A percentile compares a stretch with the other conserved stretches of the same genome.
phyloP scores from a whole-genome alignment of 2,888 invertebrate genomes.

The Dasypogon diadema region DNA sequence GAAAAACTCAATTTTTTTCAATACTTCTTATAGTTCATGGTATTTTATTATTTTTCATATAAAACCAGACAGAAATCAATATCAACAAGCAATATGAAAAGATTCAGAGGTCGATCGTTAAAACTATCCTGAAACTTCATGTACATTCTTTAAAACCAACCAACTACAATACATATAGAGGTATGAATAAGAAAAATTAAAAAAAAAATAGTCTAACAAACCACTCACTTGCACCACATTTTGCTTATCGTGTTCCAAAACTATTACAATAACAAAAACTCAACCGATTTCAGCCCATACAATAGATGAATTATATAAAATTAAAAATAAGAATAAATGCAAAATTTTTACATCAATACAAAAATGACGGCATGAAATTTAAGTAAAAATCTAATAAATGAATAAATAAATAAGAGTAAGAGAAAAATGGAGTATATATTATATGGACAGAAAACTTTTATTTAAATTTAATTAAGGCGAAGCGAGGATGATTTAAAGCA shows the following conservation, averaged over 20 bases:
- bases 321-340: conserved; percentile 4
- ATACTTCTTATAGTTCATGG: no score
- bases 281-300: conserved; percentile 37
- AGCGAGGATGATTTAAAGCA: not conserved
- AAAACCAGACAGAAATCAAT: no score
- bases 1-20: no score
- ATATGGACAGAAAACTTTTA: conserved; percentile 41
- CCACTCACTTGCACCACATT: conserved; percentile 40
- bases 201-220: conserved; percentile 29
- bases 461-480: conserved; percentile 42
- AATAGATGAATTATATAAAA: conserved; percentile 28
- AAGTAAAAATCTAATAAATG: conserved; percentile 19
- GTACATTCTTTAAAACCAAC: conserved; percentile 42
- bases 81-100: not conserved
- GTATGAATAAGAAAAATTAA: conserved; percentile 23
- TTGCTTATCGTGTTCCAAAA: conserved; percentile 46
- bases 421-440: conserved; percentile 48
- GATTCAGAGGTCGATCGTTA: conserved; percentile 5
- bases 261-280: conserved; percentile 37
- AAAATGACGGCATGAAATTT: conserved; percentile 20
- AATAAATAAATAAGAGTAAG: conserved; percentile 42
- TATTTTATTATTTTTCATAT: no score
- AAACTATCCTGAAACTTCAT: conserved; percentile 40
- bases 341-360: not conserved
- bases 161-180: conserved; percentile 39